Conservation (phyloP, 2,113 vertebrate species). For the Campylomormyrus numenius region DNA sequence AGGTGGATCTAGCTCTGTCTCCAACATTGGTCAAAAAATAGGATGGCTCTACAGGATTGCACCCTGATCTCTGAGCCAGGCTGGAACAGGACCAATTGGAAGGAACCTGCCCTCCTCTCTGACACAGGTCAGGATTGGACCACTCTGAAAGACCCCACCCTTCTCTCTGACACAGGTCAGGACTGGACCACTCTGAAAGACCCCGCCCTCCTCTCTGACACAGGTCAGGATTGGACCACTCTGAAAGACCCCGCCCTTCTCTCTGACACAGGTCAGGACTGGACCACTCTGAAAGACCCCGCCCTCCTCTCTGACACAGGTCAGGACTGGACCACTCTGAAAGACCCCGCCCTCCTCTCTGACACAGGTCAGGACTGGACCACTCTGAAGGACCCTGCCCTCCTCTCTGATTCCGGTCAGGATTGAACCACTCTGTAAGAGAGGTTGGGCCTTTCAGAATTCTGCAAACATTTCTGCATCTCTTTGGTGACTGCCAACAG, state of each 20-base stretch:
- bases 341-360: no score
- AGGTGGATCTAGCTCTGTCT: not conserved
- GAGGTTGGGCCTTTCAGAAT: not conserved
- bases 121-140: no score
- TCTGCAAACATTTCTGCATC: not conserved
- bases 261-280: not conserved
- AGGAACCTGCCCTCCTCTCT: not conserved
- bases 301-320: not conserved
- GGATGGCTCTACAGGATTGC: not conserved
- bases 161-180: not conserved
- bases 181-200: no score
- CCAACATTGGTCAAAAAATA: no score
- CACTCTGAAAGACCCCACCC: no score
- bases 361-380: no score
- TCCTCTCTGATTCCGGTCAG: not conserved
- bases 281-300: not conserved
- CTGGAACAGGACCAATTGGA: not conserved
- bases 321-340: no score
- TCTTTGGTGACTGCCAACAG: not conserved
- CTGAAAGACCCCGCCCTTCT: no score
- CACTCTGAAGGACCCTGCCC: no score
- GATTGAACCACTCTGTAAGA: not conserved
- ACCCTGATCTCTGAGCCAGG: not conserved
- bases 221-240: no score
- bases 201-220: no score